Percentiles rank a stretch among this genome's conserved stretches.
phyloP scores from a whole-genome alignment of 2,797 vertebrate genomes.

The Malurus leucopterus region DNA sequence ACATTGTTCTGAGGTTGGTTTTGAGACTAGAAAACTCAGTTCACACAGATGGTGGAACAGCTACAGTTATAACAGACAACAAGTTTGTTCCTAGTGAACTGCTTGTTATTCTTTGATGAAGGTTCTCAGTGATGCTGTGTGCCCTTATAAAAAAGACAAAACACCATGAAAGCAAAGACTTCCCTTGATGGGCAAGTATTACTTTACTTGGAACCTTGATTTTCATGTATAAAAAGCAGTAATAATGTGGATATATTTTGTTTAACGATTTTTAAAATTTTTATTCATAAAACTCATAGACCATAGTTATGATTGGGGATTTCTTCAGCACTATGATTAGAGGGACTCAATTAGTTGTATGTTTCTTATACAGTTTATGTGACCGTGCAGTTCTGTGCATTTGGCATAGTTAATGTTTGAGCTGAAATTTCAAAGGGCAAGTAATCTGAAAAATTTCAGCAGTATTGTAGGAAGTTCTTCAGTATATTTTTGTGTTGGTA shows the following conservation, averaged over 20 bases:
- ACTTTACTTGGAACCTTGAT: not conserved
- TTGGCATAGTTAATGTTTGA: not conserved
- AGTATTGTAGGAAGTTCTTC: not conserved
- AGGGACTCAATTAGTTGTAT: not conserved
- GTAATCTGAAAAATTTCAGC: not conserved
- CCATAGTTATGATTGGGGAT: not conserved
- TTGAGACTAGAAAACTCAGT: not conserved
- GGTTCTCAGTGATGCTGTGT: not conserved
- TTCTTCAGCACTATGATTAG: not conserved
- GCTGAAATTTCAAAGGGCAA: not conserved
- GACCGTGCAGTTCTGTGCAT: not conserved
- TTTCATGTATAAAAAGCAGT: not conserved
- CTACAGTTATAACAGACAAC: not conserved
- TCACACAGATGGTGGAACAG: not conserved
- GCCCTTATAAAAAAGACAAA: not conserved
- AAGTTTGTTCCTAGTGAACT: not conserved
- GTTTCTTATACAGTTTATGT: not conserved
- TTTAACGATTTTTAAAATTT: not conserved
- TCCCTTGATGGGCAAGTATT: not conserved
- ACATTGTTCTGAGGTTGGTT: not conserved
- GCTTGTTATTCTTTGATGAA: not conserved
- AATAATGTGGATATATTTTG: not conserved
- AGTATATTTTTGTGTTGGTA: not conserved
- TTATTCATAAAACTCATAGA: not conserved
- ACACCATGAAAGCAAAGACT: not conserved